Evolutionary conservation across 2,113 vertebrate species (phyloP).

Genomic region (Apodemus sylvaticus): DNA sequence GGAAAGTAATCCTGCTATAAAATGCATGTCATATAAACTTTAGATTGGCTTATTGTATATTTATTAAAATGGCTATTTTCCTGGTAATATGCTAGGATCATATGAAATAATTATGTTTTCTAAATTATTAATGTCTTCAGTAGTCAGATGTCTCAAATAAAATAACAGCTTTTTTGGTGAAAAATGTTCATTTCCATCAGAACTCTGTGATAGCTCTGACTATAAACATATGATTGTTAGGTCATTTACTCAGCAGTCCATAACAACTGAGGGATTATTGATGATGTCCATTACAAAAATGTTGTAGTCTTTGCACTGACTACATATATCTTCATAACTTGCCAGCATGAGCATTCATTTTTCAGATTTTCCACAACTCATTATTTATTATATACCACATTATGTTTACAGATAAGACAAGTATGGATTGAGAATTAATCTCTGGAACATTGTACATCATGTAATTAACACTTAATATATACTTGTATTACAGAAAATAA

Average conservation of each 20-base stretch:
- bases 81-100: background rate
- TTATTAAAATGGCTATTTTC: background rate
- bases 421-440: background rate
- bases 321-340: background rate
- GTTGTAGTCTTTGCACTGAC: background rate
- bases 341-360: background rate
- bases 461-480: background rate
- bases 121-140: background rate
- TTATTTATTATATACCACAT: background rate
- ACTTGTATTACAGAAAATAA: background rate
- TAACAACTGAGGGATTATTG: background rate
- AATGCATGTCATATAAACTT: background rate
- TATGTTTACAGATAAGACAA: background rate
- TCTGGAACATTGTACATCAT: background rate
- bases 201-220: background rate
- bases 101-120: background rate
- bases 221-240: background rate
- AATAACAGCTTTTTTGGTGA: background rate
- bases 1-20: background rate
- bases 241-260: background rate
- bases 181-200: background rate
- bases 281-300: background rate
- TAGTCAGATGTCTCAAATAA: background rate
- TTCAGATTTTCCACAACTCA: background rate
- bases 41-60: background rate